Conservation (phyloP, 2,113 vertebrate genomes). For the Herpetotheres cachinnans region DNA sequence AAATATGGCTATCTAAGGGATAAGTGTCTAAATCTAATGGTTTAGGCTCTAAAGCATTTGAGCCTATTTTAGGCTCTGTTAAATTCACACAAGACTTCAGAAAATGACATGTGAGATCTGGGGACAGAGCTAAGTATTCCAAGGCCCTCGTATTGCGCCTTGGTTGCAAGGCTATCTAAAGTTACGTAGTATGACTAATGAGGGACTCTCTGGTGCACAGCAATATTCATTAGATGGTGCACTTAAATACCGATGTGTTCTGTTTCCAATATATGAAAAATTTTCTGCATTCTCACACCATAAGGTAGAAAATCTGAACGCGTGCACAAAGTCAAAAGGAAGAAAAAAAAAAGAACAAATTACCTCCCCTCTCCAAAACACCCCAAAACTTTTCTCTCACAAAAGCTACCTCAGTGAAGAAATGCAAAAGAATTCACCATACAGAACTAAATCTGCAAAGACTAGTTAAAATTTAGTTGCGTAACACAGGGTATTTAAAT, state of each 20-base stretch:
- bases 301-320: background rate
- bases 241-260: background rate
- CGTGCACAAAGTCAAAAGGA: background rate
- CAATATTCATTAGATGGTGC: background rate
- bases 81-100: background rate
- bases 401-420: background rate
- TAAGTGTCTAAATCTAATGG: background rate
- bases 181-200: rapidly evolving
- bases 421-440: background rate
- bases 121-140: background rate
- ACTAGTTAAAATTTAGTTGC: background rate
- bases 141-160: rapidly evolving
- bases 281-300: background rate
- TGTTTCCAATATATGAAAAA: background rate
- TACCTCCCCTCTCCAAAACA: background rate
- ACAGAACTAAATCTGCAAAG: background rate
- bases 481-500: background rate
- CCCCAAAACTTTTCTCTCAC: background rate
- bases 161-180: background rate
- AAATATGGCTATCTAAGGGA: background rate
- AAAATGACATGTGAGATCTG: background rate
- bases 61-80: background rate
- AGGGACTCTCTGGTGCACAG: background rate
- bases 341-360: background rate
- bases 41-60: background rate